Conservation (phyloP, 2,888 invertebrate species). For the Pollenia amentaria region DNA sequence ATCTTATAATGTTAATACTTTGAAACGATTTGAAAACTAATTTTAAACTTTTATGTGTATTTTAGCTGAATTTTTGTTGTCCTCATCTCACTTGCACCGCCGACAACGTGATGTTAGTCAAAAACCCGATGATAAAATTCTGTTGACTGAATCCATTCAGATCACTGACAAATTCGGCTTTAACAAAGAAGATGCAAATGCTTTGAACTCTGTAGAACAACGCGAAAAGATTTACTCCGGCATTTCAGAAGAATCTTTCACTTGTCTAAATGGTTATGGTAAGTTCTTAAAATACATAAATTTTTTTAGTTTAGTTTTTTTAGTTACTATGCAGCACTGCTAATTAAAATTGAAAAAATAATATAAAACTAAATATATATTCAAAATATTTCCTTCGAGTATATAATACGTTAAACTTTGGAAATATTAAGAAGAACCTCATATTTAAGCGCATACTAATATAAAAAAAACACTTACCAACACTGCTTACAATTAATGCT, state of each 20-base stretch:
- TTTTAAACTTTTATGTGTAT: slow-evolving; percentile 38
- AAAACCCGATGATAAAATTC: slow-evolving; percentile 90
- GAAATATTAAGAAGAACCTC: too few relatives aligned
- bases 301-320: neutral
- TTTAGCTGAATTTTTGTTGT: slow-evolving; percentile 79
- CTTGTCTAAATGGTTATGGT: slow-evolving; percentile 85
- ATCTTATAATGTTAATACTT: neutral
- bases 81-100: slow-evolving; percentile 76
- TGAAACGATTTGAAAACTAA: neutral
- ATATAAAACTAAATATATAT: too few relatives aligned
- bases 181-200: slow-evolving; percentile 87
- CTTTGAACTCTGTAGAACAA: slow-evolving; percentile 84
- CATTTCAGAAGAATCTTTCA: slow-evolving; percentile 86
- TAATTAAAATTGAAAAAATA: too few relatives aligned
- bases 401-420: too few relatives aligned
- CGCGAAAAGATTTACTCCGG: slow-evolving; percentile 91
- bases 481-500: too few relatives aligned
- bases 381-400: too few relatives aligned
- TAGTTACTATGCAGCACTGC: too few relatives aligned
- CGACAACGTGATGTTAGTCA: slow-evolving; percentile 83
- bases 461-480: too few relatives aligned
- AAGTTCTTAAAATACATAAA: slow-evolving; percentile 75
- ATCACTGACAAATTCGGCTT: slow-evolving; percentile 97
- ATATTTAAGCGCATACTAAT: too few relatives aligned
- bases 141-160: slow-evolving; percentile 95